A percentile compares a stretch with the other conserved stretches of the same genome.
Evolutionary conservation across 2,797 vertebrate genomes (phyloP).

Genomic region (Benthosema pterotum): DNA sequence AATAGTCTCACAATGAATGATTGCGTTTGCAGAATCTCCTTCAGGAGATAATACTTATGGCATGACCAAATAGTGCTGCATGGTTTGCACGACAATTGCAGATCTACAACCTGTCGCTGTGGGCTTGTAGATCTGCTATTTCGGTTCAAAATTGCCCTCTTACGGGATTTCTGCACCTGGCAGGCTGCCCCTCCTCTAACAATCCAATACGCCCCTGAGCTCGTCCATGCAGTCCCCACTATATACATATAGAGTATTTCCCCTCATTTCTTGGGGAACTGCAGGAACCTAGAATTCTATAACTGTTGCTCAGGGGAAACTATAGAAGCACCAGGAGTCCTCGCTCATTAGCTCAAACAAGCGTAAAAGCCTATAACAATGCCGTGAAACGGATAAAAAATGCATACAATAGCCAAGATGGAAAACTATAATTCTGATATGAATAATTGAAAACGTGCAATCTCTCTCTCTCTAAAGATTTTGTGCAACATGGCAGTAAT

Average conservation of each 20-base stretch:
- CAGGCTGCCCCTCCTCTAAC: too few species aligned
- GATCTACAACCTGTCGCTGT: too few species aligned
- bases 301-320: constrained; percentile 20
- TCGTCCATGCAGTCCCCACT: too few species aligned
- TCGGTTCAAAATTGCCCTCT: too few species aligned
- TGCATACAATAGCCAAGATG: constrained; percentile 55
- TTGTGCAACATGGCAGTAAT: constrained; percentile 37
- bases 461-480: constrained; percentile 24
- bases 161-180: too few species aligned
- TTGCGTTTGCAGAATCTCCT: too few species aligned
- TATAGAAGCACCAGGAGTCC: constrained; percentile 24
- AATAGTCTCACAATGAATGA: too few species aligned
- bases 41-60: too few species aligned
- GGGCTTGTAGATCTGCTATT: too few species aligned
- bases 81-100: too few species aligned
- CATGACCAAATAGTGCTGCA: too few species aligned
- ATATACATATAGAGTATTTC: constrained; percentile 22
- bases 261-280: constrained; percentile 56
- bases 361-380: constrained; percentile 32
- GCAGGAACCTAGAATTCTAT: constrained; percentile 35
- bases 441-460: constrained; percentile 48
- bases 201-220: too few species aligned
- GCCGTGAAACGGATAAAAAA: constrained; percentile 60
- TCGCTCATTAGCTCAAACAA: constrained; percentile 39
- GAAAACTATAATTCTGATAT: constrained; percentile 42